Evolutionary conservation across 1,140 invertebrate species (phyloP).

Genomic region (Ganaspis sp.): DNA sequence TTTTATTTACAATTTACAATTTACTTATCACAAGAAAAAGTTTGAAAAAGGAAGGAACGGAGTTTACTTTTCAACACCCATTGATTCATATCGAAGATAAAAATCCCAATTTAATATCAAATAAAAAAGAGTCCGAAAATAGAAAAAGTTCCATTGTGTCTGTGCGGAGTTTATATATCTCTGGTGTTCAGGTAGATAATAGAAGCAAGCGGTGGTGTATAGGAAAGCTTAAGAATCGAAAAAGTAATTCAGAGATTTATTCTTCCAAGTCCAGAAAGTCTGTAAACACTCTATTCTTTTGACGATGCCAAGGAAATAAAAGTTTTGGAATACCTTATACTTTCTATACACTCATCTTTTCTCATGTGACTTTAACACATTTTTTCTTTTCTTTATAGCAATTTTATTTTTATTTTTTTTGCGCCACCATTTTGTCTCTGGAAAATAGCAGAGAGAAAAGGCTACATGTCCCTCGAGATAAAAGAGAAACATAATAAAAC

Average conservation of each 20-base stretch:
- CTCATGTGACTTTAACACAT: background rate
- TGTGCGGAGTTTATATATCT: background rate
- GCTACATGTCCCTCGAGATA: background rate
- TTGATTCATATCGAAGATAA: background rate
- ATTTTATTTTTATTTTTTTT: background rate
- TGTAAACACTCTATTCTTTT: background rate
- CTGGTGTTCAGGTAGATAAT: constrained; percentile 7
- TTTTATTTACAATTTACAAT: background rate
- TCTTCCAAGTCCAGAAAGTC: background rate
- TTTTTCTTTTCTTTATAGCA: background rate
- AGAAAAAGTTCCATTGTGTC: background rate
- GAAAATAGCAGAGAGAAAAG: background rate
- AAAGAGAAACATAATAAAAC: background rate
- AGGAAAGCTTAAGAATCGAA: constrained; percentile 22
- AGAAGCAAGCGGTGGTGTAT: background rate
- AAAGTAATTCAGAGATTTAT: constrained; percentile 17
- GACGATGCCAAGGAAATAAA: background rate
- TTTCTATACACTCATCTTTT: background rate
- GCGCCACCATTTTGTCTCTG: background rate
- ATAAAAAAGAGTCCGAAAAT: constrained; percentile 3
- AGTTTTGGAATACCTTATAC: background rate
- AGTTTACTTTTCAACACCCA: background rate
- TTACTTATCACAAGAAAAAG: background rate
- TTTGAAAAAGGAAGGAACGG: background rate
- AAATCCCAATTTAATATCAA: background rate